Base-by-base conservation (phyloP, 2,888 invertebrate species). In the Neocrepidodera transversa region DNA sequence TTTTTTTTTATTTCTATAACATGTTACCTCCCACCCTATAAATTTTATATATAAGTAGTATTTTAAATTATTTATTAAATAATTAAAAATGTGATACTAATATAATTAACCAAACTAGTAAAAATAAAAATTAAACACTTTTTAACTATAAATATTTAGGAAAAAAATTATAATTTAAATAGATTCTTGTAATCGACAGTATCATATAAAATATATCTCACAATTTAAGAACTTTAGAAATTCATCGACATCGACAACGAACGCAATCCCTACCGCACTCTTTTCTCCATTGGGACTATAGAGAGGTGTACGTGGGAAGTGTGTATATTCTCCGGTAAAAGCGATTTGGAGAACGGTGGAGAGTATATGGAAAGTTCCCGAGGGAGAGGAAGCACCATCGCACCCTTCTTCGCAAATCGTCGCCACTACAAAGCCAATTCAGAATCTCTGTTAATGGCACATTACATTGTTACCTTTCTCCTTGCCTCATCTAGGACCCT, bases 401-500 rank as follows among this genome's bases (percentile, higher is more conserved):
- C 60, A 60, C 67, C 68, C 58, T 63, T 67, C 69, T 58, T 68
- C 66, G 66, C 71, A 68, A 71, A 71, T 73, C 72, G 71, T 71
- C 69, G 65, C 75, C 74, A 71, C 78, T 78, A 80, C 79, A 80
- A 80, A 78, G 79, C 79, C 79, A 79, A 79, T 79, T 80, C 78
- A 79, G 76, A 80, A 78, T 80, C 79, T 74, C 77, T 78, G 77
- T 79, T 80, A 80, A 80, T 80, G 80, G 80, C 79, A 79, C 76
- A 78, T 80, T 79, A 80, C 78, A 80, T 80, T 80, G 80, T 80
- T 79, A 79, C 79, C 79, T 79, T 77, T 74, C n/a, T n/a, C 74
- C 74, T 72, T 67, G 66, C 70, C 62, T 66, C 68, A 50, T 50
- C 57, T 50, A 50, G 36, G 50, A 43, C 57, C 49, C 49, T 28